Percentiles rank a stretch among this genome's conserved stretches.
These are phyloP conservation scores for Pitangus sulphuratus DNA, from an alignment of 2,797 vertebrate genomes.

Conservation along the genomic window DNA sequence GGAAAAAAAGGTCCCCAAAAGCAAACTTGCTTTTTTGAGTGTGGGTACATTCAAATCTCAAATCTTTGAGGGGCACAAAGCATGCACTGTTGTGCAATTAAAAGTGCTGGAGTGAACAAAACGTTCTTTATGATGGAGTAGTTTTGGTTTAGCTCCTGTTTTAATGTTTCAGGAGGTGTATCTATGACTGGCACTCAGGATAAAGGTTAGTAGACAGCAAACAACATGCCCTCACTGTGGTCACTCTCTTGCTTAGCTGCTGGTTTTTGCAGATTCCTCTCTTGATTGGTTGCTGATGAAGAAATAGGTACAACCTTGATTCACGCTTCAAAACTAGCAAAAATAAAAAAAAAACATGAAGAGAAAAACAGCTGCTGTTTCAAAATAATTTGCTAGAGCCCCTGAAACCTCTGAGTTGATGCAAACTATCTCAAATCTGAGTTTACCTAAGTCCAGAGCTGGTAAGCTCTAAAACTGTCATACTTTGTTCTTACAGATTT, in stretches of 20 bases:
- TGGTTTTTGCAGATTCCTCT: background rate
- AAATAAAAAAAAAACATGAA: background rate
- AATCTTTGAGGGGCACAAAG: background rate
- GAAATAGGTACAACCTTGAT: background rate
- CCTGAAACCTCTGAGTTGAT: background rate
- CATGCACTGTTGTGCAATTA: background rate
- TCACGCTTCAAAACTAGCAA: slow-evolving; percentile 1
- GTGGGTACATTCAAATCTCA: background rate
- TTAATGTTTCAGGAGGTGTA: background rate
- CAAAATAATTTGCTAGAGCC: background rate
- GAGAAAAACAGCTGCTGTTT: background rate
- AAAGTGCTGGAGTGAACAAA: background rate
- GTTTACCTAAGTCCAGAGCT: background rate
- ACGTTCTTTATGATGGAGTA: background rate
- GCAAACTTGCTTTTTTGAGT: background rate
- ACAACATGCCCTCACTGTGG: background rate
- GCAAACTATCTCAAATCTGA: background rate
- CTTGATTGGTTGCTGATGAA: background rate
- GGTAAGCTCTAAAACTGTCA: background rate
- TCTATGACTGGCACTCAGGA: background rate
- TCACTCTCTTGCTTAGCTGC: background rate
- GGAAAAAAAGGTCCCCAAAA: background rate
- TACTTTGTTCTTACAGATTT: background rate
- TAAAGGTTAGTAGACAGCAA: slow-evolving; percentile 8
- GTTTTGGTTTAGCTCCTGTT: background rate